Evolutionary conservation across 2,113 vertebrate species (phyloP).

Genomic region (Fregata magnificens): DNA sequence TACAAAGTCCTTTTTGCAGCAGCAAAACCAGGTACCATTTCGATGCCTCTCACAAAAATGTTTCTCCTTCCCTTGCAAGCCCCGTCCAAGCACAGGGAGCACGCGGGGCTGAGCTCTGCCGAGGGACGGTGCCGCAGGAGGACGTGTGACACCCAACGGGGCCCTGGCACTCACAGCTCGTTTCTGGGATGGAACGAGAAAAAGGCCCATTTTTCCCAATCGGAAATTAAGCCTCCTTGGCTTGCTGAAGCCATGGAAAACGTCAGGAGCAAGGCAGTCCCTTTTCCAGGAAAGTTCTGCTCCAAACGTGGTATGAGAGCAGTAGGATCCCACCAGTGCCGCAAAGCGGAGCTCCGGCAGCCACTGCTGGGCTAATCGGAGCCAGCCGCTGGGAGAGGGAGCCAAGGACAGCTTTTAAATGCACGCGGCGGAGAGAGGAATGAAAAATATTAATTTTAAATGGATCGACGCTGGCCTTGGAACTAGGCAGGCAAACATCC

Average conservation of each 20-base stretch:
- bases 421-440: background rate
- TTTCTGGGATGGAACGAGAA: background rate
- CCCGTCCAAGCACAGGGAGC: rapidly evolving
- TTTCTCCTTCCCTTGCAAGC: background rate
- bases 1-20: background rate
- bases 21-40: background rate
- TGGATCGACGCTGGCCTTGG: slow-evolving; percentile 6
- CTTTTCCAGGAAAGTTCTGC: slow-evolving; percentile 37
- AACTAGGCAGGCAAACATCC: slow-evolving; percentile 48
- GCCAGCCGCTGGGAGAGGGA: background rate
- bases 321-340: background rate
- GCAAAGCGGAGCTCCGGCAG: background rate
- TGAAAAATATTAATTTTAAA: slow-evolving; percentile 58
- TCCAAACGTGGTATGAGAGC: slow-evolving; percentile 6
- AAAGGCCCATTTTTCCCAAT: background rate
- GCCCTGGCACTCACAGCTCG: background rate
- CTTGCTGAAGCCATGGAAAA: background rate
- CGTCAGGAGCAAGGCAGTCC: background rate
- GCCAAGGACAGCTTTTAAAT: slow-evolving; percentile 1
- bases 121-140: background rate
- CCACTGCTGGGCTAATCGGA: background rate
- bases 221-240: background rate
- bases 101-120: rapidly evolving
- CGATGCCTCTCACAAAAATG: background rate
- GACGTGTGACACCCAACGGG: rapidly evolving